phyloP scores from a whole-genome alignment of 1,140 invertebrate species.

The Orussus abietinus region DNA sequence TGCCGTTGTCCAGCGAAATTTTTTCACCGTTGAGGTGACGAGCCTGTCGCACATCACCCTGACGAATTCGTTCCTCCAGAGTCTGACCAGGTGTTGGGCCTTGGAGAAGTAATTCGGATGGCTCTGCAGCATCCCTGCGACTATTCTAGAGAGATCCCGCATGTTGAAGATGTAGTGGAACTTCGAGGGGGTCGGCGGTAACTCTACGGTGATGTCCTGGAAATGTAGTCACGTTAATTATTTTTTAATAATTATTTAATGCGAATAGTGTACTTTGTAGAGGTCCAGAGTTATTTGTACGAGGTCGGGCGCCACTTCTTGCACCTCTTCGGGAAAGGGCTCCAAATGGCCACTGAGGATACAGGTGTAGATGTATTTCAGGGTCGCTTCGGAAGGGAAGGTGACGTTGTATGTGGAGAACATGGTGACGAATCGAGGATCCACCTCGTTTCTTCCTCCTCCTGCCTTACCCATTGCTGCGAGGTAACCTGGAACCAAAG shows the following conservation, averaged over 20 bases:
- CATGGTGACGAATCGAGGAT: constrained; percentile 84
- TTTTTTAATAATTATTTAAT: background rate
- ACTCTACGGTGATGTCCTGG: constrained; percentile 65
- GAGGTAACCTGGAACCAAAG: constrained; percentile 60
- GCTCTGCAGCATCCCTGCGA: constrained; percentile 73
- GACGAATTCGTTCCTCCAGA: constrained; percentile 87
- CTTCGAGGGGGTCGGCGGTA: constrained; percentile 88
- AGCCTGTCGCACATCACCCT: constrained; percentile 84
- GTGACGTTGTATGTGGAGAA: constrained; percentile 84
- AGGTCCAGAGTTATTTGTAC: constrained; percentile 75
- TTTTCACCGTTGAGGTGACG: constrained; percentile 64
- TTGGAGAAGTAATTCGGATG: constrained; percentile 64
- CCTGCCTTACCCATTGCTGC: constrained; percentile 80
- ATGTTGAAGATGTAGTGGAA: constrained; percentile 95
- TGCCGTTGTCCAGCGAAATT: constrained; percentile 17
- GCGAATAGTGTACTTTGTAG: constrained; percentile 64
- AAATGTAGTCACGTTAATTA: constrained; percentile 16
- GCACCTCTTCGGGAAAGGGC: constrained; percentile 65
- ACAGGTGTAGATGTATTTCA: constrained; percentile 79
- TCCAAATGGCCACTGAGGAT: constrained; percentile 75
- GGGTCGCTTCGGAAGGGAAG: constrained; percentile 71
- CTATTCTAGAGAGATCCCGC: constrained; percentile 80
- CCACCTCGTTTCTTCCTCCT: constrained; percentile 83
- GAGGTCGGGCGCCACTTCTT: constrained; percentile 61
- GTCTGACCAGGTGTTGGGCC: constrained; percentile 68